phyloP scores from a whole-genome alignment of 1,140 invertebrate species.

The Saxidomus purpurata region DNA sequence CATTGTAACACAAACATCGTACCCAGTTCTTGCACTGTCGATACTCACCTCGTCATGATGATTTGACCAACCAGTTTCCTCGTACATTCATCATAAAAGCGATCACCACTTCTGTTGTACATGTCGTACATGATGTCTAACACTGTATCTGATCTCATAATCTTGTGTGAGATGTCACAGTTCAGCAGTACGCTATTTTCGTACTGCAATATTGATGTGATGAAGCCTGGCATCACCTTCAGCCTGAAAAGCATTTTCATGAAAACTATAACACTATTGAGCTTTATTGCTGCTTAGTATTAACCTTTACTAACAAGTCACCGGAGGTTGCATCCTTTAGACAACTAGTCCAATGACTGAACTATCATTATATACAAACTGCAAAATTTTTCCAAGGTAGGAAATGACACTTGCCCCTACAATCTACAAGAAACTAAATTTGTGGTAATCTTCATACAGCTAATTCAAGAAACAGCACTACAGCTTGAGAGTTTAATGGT shows the following conservation, averaged over 20 bases:
- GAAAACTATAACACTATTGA: not conserved
- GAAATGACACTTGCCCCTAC: too few relatives aligned
- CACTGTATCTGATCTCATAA: slow-evolving; percentile 92
- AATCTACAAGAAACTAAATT: too few relatives aligned
- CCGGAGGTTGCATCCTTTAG: too few relatives aligned
- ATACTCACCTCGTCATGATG: slow-evolving; percentile 91
- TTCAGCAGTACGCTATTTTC: slow-evolving; percentile 95
- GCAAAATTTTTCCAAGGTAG: too few relatives aligned
- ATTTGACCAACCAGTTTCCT: slow-evolving; percentile 90
- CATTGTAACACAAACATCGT: too few relatives aligned
- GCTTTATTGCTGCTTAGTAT: too few relatives aligned
- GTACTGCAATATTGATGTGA: slow-evolving; percentile 93
- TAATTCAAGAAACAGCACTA: too few relatives aligned
- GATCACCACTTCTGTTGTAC: slow-evolving; percentile 80
- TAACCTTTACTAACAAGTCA: too few relatives aligned
- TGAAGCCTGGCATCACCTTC: slow-evolving; percentile 95
- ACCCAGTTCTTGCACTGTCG: too few relatives aligned
- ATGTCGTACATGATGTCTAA: slow-evolving; percentile 90
- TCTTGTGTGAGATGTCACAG: slow-evolving; percentile 93
- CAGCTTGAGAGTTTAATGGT: too few relatives aligned
- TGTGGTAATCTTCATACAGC: too few relatives aligned
- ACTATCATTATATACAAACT: not conserved
- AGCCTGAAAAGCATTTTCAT: slow-evolving; percentile 85
- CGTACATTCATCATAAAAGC: slow-evolving; percentile 88
- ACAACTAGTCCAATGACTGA: too few relatives aligned